These are phyloP conservation scores for Redunca redunca DNA, from an alignment of 2,113 vertebrate genomes.

Conservation along the genomic window DNA sequence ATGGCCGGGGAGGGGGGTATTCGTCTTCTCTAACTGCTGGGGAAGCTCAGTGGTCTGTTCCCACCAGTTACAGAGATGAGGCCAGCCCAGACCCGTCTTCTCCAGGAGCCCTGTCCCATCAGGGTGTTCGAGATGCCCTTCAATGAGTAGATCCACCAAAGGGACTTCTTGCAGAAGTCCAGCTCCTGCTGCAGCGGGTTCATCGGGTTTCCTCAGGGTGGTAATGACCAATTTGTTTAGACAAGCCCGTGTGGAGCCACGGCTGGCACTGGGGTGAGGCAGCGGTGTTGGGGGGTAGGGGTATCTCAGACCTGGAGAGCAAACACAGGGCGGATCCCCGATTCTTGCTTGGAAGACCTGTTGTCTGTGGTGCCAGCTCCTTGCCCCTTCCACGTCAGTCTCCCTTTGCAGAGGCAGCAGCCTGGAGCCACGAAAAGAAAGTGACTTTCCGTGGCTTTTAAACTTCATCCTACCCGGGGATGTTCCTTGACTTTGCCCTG, in stretches of 20 bases:
- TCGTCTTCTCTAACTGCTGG: neutral
- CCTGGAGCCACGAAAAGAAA: neutral
- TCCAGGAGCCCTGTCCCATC: neutral
- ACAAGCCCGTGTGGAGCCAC: neutral
- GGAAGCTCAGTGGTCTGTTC: neutral
- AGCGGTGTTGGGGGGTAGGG: neutral
- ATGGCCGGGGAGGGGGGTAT: neutral
- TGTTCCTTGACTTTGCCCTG: neutral
- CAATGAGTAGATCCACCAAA: neutral
- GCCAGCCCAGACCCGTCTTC: neutral
- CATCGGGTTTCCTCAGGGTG: constrained; percentile 52
- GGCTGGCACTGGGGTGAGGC: neutral
- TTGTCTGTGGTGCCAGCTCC: neutral
- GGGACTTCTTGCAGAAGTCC: constrained; percentile 4
- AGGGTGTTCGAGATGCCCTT: neutral
- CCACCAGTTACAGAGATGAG: neutral
- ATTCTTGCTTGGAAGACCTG: neutral
- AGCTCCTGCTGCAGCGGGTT: neutral
- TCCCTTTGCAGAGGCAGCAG: neutral
- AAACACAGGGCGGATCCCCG: neutral
- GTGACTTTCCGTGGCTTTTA: neutral
- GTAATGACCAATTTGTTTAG: constrained; percentile 4
- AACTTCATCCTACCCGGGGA: neutral
- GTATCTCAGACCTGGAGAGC: neutral
- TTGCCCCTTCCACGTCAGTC: neutral